Base-by-base conservation (phyloP, 2,797 vertebrate species). In the Gastrophryne carolinensis region DNA sequence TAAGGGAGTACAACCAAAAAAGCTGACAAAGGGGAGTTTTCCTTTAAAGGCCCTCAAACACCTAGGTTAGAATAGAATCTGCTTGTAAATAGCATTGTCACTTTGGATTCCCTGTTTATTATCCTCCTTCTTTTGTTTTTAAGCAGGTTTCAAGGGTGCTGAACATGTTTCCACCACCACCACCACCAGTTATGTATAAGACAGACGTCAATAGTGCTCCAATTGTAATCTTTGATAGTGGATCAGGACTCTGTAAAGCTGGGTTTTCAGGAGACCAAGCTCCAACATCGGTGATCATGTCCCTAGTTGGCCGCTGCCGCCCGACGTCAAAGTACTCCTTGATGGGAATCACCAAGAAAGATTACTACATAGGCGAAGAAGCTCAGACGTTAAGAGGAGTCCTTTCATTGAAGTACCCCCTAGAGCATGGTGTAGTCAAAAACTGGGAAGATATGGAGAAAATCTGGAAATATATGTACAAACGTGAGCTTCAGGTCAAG, bases 181-280 rank as follows among this genome's bases (percentile, higher is more conserved):
- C n/a, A n/a, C n/a, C n/a, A n/a, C n/a, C n/a, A n/a, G n/a, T n/a
- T n/a, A n/a, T n/a, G n/a, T n/a, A n/a, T n/a, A n/a, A n/a, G n/a
- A n/a, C n/a, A n/a, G n/a, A n/a, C n/a, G n/a, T n/a, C n/a, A n/a
- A n/a, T n/a, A n/a, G n/a, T n/a, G 23, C 79, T 34, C 80, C 78
- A 1, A 81, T 81, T 3, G 78, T 85, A 1, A 83, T 84, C 49
- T 74, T 84, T 39, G 81, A 82, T 65, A 82, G 80, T 0, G 82
- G 82, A 1, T 82, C 76, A 1, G 79, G 81, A 10, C 12, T 85
- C 4, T 83, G 80, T 70, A 85, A 83, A 19, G 76, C 50, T 0
- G 82, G 72, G 9, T 17, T 85, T 0, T 44, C 83, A 2, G 79
- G 79, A 0, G 81, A 83, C 15, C 79, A 64, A 1, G 71, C 70